Evolutionary conservation across 2,113 vertebrate genomes (phyloP).

Genomic region (Tachycineta bicolor): DNA sequence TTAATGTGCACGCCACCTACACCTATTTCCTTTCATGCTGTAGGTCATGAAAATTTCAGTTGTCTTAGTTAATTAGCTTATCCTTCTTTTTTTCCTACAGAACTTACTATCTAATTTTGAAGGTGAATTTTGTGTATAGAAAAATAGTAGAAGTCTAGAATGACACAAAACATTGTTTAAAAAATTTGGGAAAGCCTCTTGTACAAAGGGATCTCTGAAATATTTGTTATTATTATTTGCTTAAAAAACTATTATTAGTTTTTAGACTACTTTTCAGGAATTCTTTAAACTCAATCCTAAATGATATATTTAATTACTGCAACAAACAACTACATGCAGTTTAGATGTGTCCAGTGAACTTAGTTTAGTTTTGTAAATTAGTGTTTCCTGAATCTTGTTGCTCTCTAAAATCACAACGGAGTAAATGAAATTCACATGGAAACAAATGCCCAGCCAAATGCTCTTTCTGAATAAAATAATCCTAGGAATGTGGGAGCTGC

Average conservation of each 20-base stretch:
- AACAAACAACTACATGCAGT: not conserved
- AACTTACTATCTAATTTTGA: not conserved
- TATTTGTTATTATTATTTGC: not conserved
- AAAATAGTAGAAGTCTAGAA: not conserved
- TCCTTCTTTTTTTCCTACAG: not conserved
- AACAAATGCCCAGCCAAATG: not conserved
- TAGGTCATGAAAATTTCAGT: not conserved
- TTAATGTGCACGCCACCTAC: not conserved
- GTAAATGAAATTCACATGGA: not conserved
- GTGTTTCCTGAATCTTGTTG: not conserved
- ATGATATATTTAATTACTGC: not conserved
- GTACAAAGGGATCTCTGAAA: not conserved
- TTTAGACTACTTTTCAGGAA: not conserved
- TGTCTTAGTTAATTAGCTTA: not conserved
- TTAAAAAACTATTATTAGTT: not conserved
- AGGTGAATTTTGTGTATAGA: not conserved
- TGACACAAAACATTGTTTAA: not conserved
- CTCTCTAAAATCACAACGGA: not conserved
- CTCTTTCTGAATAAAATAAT: not conserved
- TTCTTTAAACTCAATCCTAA: not conserved
- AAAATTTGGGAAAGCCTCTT: not conserved
- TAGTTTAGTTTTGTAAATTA: not conserved
- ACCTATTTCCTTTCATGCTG: not conserved
- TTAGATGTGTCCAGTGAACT: not conserved
- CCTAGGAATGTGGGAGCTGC: not conserved